Conservation (phyloP, 1,140 invertebrate species). For the Drosophila paulistorum region DNA sequence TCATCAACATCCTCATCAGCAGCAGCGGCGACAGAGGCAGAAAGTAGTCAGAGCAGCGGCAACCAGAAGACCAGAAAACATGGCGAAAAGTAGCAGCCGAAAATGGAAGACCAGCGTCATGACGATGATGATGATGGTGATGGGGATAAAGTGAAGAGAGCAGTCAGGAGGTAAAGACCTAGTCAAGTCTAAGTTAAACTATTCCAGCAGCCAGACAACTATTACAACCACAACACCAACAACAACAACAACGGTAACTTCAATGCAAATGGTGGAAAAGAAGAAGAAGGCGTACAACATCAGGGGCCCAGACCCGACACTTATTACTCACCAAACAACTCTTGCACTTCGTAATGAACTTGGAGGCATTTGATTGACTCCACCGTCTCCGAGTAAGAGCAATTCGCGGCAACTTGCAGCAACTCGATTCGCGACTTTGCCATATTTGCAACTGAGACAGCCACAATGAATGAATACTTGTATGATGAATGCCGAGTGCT, state of each 20-base stretch:
- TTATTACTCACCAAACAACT: conserved; percentile 79
- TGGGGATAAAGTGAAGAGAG: conserved; percentile 33
- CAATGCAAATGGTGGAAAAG: background rate
- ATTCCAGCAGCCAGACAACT: conserved; percentile 53
- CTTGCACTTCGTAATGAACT: conserved; percentile 74
- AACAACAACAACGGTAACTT: conserved; percentile 19
- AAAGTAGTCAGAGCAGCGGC: conserved; percentile 26
- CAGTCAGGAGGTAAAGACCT: conserved; percentile 23
- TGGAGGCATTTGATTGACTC: conserved; percentile 74
- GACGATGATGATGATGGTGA: conserved; percentile 40
- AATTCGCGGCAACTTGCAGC: conserved; percentile 27
- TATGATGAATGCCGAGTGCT: conserved; percentile 63
- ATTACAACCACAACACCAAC: conserved; percentile 42
- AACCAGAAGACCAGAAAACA: conserved; percentile 29
- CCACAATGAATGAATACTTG: conserved; percentile 65
- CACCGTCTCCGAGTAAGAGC: conserved; percentile 8
- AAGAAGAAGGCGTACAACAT: background rate
- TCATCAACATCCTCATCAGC: conserved; percentile 75
- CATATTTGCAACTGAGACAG: conserved; percentile 58
- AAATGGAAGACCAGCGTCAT: conserved; percentile 53
- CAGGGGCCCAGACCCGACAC: conserved; percentile 43
- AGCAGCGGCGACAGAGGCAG: conserved; percentile 31
- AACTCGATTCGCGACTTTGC: conserved; percentile 50
- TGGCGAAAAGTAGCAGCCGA: conserved; percentile 67
- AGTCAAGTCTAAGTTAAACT: conserved; percentile 27